Evolutionary conservation across 2,888 invertebrate genomes (phyloP).

Genomic region (Clepsis dumicolana): DNA sequence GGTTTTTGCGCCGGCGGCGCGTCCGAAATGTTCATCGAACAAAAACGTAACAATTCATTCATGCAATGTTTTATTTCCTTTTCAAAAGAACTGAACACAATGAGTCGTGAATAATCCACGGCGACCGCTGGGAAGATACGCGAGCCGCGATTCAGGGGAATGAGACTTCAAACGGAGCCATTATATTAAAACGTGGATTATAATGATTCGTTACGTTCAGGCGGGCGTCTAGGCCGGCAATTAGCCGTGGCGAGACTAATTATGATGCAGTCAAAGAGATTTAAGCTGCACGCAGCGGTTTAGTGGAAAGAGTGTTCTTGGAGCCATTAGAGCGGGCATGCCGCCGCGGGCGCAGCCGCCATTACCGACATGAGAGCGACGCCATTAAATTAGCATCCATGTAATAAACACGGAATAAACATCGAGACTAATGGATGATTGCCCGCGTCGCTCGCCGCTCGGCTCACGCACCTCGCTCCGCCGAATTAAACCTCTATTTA

Average conservation of each 20-base stretch:
- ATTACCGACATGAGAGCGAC: constrained; percentile 62
- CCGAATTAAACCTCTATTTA: constrained; percentile 69
- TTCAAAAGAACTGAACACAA: constrained; percentile 72
- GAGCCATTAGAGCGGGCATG: constrained; percentile 40
- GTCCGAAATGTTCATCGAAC: constrained; percentile 71
- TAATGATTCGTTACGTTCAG: constrained; percentile 69
- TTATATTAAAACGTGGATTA: constrained; percentile 66
- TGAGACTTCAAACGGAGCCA: constrained; percentile 61
- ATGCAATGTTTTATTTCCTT: constrained; percentile 71
- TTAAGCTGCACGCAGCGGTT: constrained; percentile 55
- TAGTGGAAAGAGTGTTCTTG: constrained; percentile 54
- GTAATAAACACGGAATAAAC: constrained; percentile 78
- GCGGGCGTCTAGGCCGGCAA: constrained; percentile 53
- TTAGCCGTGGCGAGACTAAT: constrained; percentile 63
- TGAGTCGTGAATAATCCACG: constrained; percentile 77
- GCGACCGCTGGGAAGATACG: constrained; percentile 70
- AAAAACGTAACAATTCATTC: constrained; percentile 70
- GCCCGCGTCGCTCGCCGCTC: constrained; percentile 48
- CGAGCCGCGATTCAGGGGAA: constrained; percentile 65
- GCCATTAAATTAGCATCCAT: constrained; percentile 71
- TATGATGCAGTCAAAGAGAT: constrained; percentile 64
- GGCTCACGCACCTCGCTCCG: constrained; percentile 44
- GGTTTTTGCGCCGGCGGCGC: constrained; percentile 58
- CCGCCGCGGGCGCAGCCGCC: constrained; percentile 54
- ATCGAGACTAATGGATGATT: constrained; percentile 81